Base-by-base conservation (phyloP, 2,113 vertebrate species). In the Cephalopholis sonnerati region DNA sequence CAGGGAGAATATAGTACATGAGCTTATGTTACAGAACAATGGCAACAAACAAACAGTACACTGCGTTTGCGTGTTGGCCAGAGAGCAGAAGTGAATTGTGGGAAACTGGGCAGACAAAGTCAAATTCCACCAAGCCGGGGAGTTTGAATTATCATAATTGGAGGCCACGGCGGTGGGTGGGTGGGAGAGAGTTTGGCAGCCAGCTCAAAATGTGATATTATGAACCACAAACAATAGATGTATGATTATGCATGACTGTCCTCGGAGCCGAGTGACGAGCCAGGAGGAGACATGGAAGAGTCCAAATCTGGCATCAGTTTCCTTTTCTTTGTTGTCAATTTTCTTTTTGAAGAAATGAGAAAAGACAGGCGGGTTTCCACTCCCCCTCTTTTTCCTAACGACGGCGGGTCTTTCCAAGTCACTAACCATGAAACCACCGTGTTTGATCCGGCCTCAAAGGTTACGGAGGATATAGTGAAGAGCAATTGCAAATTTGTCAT, bases 141-240 rank as follows among this genome's bases (percentile, higher is more conserved):
- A 82, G 77, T 74, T 82, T 72, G 81, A 82, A 93, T 93, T 80
- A 93, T 93, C 79, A 91, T 91, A 93, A 94, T 84, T 86, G 85
- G 86, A 87, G 89, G 91, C 85, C 77, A 57, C 65, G 50, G 57
- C 7, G 48, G 66, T 3, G 25, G 7, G 27, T 36, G 27, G 5
- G 17, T 20, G 46, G 44, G 17, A 62, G 50, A 39, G 80, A 27
- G 41, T 27, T 39, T 82, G 82, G 84, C 82, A 84, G 87, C 58
- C 87, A 48, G 72, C 85, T 88, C 76, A 86, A 84, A 83, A 91
- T 74, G 82, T 89, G 88, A 90, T 93, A 83, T 87, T 59, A 82
- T 88, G 81, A 84, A 73, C 57, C 53, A 20, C 85, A 79, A 78
- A 94, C 89, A 93, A 92, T 79, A 41, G 86, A 91, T 81, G 86